Conservation (phyloP, 1,140 invertebrate genomes). For the Pseudachorutes palmiensis region DNA sequence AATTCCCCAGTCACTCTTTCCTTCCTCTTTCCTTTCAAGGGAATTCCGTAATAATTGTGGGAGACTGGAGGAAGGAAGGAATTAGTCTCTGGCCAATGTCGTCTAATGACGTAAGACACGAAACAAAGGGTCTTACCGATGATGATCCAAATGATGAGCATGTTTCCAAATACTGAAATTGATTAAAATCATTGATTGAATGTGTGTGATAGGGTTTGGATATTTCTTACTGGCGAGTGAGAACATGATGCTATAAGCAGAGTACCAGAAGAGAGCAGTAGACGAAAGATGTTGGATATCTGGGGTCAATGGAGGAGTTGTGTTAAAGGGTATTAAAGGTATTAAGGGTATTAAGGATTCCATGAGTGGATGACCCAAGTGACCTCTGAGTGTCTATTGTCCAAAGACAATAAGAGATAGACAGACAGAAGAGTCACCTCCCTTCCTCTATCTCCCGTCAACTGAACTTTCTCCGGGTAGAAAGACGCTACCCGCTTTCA, state of each 20-base stretch:
- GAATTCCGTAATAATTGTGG: not conserved
- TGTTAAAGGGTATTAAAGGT: too few species aligned
- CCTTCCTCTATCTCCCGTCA: too few species aligned
- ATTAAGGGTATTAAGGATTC: too few species aligned
- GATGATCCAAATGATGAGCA: constrained; percentile 50
- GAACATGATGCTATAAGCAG: not conserved
- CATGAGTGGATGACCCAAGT: too few species aligned
- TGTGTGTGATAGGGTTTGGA: not conserved
- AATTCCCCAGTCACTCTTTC: not conserved
- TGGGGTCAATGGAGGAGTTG: too few species aligned
- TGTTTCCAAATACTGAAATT: constrained; percentile 43
- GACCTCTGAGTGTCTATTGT: too few species aligned
- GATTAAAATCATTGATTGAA: not conserved
- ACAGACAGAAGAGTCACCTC: too few species aligned
- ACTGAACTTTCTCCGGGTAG: too few species aligned
- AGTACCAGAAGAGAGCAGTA: not conserved
- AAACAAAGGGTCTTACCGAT: constrained; percentile 39
- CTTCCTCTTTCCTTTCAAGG: not conserved
- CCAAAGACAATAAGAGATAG: too few species aligned
- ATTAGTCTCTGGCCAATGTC: not conserved
- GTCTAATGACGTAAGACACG: constrained; percentile 23
- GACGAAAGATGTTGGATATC: too few species aligned
- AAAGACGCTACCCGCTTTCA: too few species aligned
- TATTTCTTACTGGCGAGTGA: not conserved
- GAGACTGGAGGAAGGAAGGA: not conserved